Percentiles rank a stretch among this genome's conserved stretches.
Evolutionary conservation across 2,797 vertebrate genomes (phyloP).

Genomic region (Harpagifer antarcticus): DNA sequence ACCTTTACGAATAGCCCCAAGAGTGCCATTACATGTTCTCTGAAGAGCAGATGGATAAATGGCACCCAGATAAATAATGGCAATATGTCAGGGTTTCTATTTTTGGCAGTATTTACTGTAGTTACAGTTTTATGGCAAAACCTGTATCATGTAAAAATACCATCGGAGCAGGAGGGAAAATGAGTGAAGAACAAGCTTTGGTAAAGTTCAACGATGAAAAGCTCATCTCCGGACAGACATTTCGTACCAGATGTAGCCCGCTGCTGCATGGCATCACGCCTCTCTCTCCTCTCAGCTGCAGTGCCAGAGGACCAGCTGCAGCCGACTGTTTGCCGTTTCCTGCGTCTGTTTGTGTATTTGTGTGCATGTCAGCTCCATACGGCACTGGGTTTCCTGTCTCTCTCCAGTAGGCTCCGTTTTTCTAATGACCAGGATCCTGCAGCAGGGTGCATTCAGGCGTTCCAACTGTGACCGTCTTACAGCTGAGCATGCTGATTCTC

Average conservation of each 20-base stretch:
- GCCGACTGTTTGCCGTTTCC: conserved; percentile 11
- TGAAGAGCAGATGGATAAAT: conserved; percentile 74
- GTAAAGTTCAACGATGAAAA: conserved; percentile 60
- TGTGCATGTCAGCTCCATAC: conserved; percentile 4
- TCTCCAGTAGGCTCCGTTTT: conserved; percentile 12
- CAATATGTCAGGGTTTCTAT: conserved; percentile 66
- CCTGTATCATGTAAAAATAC: conserved; percentile 63
- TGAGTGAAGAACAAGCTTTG: conserved; percentile 19
- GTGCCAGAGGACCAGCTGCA: conserved; percentile 41
- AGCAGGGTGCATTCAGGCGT: conserved; percentile 37
- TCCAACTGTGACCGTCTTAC: conserved; percentile 50
- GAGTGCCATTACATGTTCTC: conserved; percentile 70
- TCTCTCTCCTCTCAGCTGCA: conserved; percentile 44
- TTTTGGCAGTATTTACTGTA: conserved; percentile 50
- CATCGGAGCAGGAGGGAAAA: conserved; percentile 37
- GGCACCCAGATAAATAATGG: conserved; percentile 70
- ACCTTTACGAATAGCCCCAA: conserved; percentile 75
- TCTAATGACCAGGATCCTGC: conserved; percentile 44
- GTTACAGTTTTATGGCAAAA: conserved; percentile 72
- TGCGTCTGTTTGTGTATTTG: conserved; percentile 4
- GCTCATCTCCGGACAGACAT: conserved; percentile 49
- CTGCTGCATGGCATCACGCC: conserved; percentile 50
- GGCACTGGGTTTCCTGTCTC: background rate
- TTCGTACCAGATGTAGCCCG: conserved; percentile 40
- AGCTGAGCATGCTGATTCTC: conserved; percentile 46